phyloP scores from a whole-genome alignment of 2,113 vertebrate species.

The Myiopsitta monachus region DNA sequence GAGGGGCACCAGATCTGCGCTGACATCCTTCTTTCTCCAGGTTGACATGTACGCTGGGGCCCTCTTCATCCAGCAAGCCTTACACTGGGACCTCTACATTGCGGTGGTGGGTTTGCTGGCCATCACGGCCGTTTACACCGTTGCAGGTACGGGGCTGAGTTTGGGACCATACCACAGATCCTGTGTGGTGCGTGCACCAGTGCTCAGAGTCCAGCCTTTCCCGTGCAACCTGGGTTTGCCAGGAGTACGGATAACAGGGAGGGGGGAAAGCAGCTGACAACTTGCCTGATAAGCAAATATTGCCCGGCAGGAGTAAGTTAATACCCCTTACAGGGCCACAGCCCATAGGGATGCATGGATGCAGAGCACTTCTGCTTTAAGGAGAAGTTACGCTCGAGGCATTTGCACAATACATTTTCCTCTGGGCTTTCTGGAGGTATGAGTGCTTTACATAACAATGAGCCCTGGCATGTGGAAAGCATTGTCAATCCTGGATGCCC shows the following conservation, averaged over 20 bases:
- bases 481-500: conserved; percentile 7
- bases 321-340: rapidly evolving
- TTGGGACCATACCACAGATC: not conserved
- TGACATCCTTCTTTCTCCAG: conserved; percentile 49
- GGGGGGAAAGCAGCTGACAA: not conserved
- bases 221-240: not conserved
- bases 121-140: conserved; percentile 90
- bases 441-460: not conserved
- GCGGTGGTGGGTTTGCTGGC: conserved; percentile 78
- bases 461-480: not conserved
- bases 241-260: rapidly evolving
- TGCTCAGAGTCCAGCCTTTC: not conserved
- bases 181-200: not conserved
- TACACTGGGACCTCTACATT: conserved; percentile 91
- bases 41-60: conserved; percentile 98
- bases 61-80: conserved; percentile 93
- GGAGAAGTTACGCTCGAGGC: not conserved
- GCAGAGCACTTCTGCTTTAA: not conserved
- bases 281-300: not conserved
- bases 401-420: not conserved
- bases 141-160: conserved; percentile 79
- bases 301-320: not conserved
- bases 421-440: not conserved
- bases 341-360: rapidly evolving
- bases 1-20: rapidly evolving